Evolutionary conservation across 2,113 vertebrate genomes (phyloP).

Genomic region (Acanthisitta chloris): DNA sequence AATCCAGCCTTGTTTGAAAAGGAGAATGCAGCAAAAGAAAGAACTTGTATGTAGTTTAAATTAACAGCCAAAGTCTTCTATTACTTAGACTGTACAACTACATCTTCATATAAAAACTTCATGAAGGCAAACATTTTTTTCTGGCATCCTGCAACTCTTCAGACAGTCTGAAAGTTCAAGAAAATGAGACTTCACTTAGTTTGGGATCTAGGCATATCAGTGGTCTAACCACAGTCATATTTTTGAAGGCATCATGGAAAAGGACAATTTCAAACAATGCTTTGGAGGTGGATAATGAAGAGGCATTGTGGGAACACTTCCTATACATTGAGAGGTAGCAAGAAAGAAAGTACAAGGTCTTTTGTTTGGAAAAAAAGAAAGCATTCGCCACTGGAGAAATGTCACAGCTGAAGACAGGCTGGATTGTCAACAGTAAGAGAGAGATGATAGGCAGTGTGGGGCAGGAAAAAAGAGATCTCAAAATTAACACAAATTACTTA

Average conservation of each 20-base stretch:
- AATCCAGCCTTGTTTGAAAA: background rate
- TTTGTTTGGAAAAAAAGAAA: background rate
- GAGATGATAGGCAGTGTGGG: background rate
- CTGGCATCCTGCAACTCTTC: background rate
- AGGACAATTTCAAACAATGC: background rate
- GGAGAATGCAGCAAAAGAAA: background rate
- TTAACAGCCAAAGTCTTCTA: background rate
- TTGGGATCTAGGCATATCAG: background rate
- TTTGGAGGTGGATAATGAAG: background rate
- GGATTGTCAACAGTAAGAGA: background rate
- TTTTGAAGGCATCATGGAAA: background rate
- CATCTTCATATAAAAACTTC: background rate
- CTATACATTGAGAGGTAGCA: background rate
- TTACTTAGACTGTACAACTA: background rate
- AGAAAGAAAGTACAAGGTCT: background rate
- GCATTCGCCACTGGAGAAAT: background rate
- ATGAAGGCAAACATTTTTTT: conserved; percentile 27
- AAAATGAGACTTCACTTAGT: background rate
- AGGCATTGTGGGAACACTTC: background rate
- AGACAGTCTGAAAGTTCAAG: background rate
- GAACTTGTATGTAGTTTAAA: background rate
- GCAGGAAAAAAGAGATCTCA: background rate
- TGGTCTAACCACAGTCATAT: background rate
- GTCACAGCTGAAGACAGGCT: background rate
- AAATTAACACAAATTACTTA: background rate